Percentiles rank a stretch among this genome's conserved stretches.
Conservation (phyloP, 2,113 vertebrate genomes). For the Podilymbus podiceps region DNA sequence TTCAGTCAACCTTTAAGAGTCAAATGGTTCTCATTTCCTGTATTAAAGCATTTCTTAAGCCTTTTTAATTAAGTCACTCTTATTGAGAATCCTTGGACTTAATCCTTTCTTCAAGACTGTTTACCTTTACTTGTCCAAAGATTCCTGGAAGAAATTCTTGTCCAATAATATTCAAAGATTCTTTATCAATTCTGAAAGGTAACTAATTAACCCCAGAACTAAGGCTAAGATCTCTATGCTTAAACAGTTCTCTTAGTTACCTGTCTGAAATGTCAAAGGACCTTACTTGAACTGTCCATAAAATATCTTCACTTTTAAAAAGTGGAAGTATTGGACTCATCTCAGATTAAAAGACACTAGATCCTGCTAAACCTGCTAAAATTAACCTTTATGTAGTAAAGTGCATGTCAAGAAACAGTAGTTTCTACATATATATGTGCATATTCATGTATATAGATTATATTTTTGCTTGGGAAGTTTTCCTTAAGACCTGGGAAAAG, state of each 20-base stretch:
- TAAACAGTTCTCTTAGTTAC: neutral
- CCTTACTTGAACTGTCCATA: neutral
- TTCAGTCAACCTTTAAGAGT: slow-evolving; percentile 12
- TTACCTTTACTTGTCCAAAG: neutral
- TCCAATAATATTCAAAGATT: neutral
- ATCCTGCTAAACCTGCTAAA: neutral
- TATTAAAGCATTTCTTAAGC: slow-evolving; percentile 7
- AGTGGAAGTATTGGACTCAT: neutral
- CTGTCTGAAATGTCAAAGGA: neutral
- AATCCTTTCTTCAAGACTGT: neutral
- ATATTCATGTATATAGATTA: neutral
- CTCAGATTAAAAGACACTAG: neutral
- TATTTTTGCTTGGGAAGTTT: neutral
- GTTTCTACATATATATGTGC: accelerated
- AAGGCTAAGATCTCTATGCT: neutral
- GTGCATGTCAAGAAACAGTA: neutral
- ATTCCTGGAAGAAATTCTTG: neutral
- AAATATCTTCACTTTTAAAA: neutral
- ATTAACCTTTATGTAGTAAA: neutral
- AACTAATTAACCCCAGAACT: neutral
- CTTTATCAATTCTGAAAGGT: neutral
- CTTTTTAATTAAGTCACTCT: slow-evolving; percentile 39
- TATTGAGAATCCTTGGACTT: neutral
- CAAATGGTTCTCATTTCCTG: neutral
- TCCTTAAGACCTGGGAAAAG: neutral